phyloP scores from a whole-genome alignment of 2,797 vertebrate genomes.

The Malurus leucopterus region DNA sequence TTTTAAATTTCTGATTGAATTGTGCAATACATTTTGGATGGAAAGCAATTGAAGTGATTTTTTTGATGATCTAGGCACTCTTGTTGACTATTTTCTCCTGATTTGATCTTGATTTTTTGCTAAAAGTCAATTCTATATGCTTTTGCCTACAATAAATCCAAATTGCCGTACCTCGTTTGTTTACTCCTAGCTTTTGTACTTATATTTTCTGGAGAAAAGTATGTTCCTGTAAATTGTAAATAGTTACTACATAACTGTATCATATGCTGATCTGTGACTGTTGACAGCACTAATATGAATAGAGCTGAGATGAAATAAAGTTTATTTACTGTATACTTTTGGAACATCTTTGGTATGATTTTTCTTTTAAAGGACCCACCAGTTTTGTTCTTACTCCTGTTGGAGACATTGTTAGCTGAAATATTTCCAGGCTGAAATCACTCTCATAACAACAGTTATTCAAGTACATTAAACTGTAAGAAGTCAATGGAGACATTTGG shows the following conservation, averaged over 20 bases:
- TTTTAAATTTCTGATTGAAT: constrained; percentile 69
- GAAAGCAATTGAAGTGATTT: constrained; percentile 64
- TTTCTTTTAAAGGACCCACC: not conserved
- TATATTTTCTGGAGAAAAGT: constrained; percentile 82
- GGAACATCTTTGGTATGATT: not conserved
- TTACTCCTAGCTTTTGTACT: constrained; percentile 86
- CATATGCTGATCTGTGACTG: constrained; percentile 79
- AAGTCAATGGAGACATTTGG: not conserved
- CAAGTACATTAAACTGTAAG: not conserved
- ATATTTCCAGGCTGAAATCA: not conserved
- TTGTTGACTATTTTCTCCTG: constrained; percentile 59
- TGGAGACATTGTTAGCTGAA: not conserved
- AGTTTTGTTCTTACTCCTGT: not conserved
- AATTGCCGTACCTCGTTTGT: constrained; percentile 80
- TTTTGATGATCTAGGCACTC: constrained; percentile 70
- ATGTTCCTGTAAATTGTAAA: constrained; percentile 91
- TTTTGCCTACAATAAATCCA: constrained; percentile 72
- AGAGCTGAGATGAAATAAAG: constrained; percentile 85
- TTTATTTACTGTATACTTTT: constrained; percentile 86
- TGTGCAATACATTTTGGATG: constrained; percentile 89
- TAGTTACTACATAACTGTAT: constrained; percentile 79
- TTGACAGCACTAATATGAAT: constrained; percentile 82
- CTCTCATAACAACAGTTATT: not conserved
- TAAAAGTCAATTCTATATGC: constrained; percentile 72
- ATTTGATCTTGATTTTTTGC: constrained; percentile 71